These are phyloP conservation scores for Diarsia rubi DNA, from an alignment of 2,888 invertebrate species.

Conservation along the genomic window DNA sequence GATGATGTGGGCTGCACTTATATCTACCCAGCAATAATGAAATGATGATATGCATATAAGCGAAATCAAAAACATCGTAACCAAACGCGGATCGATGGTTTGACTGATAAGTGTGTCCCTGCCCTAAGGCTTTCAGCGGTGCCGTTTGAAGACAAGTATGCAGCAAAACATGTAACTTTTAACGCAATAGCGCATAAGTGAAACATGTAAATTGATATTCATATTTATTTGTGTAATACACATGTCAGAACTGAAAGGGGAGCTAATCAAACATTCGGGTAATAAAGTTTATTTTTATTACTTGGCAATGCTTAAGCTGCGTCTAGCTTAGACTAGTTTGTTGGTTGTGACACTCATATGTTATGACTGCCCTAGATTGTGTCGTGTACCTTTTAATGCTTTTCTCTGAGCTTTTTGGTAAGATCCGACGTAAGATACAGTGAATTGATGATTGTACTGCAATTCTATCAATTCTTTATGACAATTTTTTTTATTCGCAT, in stretches of 20 bases:
- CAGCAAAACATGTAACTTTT: slow-evolving; percentile 9
- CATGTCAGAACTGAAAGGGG: slow-evolving; percentile 58
- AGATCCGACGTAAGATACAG: background rate
- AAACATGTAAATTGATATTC: slow-evolving; percentile 24
- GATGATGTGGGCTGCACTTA: slow-evolving; percentile 19
- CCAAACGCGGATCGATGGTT: slow-evolving; percentile 20
- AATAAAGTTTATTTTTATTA: slow-evolving; percentile 56
- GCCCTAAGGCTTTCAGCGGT: slow-evolving; percentile 34
- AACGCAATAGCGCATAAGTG: slow-evolving; percentile 20
- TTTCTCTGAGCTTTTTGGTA: slow-evolving; percentile 1
- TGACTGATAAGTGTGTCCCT: slow-evolving; percentile 29
- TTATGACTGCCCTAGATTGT: slow-evolving; percentile 48
- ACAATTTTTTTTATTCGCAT: background rate
- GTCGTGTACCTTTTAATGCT: slow-evolving; percentile 16
- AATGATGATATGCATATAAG: slow-evolving; percentile 45
- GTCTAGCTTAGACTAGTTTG: slow-evolving; percentile 35
- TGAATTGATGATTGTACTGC: background rate
- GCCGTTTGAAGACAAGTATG: slow-evolving; percentile 20
- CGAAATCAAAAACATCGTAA: slow-evolving; percentile 23
- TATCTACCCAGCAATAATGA: background rate
- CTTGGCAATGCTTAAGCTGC: slow-evolving; percentile 24
- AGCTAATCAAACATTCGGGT: slow-evolving; percentile 62
- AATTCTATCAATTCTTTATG: background rate
- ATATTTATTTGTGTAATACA: slow-evolving; percentile 37
- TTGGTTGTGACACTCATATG: slow-evolving; percentile 42